A percentile compares a stretch with the other conserved stretches of the same genome.
Evolutionary conservation across 2,888 invertebrate species (phyloP).

Genomic region (Lasioglossum lativentre): DNA sequence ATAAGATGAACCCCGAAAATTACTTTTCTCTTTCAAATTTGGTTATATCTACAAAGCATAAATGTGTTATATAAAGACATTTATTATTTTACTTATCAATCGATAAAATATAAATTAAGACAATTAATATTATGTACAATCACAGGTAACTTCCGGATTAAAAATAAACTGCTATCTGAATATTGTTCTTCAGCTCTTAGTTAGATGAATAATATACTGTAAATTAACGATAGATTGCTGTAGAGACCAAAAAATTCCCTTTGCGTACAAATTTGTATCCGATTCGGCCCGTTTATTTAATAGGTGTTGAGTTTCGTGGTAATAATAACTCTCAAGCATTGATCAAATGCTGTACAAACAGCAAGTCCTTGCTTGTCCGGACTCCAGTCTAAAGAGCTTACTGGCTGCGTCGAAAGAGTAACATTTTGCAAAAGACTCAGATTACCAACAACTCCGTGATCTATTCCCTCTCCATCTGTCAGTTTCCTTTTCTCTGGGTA

Average conservation of each 20-base stretch:
- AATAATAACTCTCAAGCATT: constrained; percentile 93
- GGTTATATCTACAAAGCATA: background rate
- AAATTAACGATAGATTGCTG: background rate
- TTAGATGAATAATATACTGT: background rate
- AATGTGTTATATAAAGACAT: background rate
- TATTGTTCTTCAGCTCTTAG: background rate
- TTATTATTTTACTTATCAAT: background rate
- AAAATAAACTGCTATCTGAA: background rate
- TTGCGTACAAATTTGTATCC: background rate
- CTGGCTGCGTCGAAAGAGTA: constrained; percentile 93
- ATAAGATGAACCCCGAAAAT: background rate
- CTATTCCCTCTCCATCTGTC: constrained; percentile 90
- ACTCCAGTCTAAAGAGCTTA: constrained; percentile 96
- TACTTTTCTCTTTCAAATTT: background rate
- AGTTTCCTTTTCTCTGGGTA: constrained; percentile 92
- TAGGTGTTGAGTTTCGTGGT: constrained; percentile 94
- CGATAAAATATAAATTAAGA: constrained; percentile 9
- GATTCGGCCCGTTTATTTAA: constrained; percentile 75
- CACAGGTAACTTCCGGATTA: background rate
- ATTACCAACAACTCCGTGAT: constrained; percentile 91
- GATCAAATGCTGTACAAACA: constrained; percentile 96
- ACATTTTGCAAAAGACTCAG: constrained; percentile 92
- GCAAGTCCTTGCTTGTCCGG: constrained; percentile 95
- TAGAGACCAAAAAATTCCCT: background rate
- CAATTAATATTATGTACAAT: constrained; percentile 23